Evolutionary conservation across 1,140 invertebrate species (phyloP).

Genomic region (Drosophila orena): DNA sequence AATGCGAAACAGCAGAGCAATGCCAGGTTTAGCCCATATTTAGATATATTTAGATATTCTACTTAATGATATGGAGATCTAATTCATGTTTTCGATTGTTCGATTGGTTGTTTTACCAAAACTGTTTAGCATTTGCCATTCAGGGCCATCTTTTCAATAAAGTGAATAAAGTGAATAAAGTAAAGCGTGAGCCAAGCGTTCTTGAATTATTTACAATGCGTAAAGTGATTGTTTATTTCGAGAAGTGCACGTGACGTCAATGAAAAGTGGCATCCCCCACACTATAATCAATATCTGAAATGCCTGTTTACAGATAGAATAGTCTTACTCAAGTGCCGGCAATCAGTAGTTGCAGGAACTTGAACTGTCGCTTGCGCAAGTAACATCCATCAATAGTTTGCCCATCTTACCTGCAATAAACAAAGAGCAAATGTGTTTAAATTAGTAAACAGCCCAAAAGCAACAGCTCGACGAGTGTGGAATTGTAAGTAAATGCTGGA

Average conservation of each 20-base stretch:
- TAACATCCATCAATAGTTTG: background rate
- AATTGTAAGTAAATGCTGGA: slow-evolving; percentile 9
- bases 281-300: slow-evolving; percentile 7
- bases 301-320: slow-evolving; percentile 4
- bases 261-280: background rate
- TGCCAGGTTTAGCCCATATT: too few relatives aligned
- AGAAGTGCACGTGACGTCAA: slow-evolving; percentile 2
- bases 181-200: background rate
- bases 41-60: too few relatives aligned
- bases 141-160: background rate
- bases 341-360: slow-evolving; percentile 5
- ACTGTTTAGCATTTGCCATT: background rate
- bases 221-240: slow-evolving; percentile 1
- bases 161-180: too few relatives aligned
- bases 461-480: background rate
- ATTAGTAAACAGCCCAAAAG: slow-evolving; percentile 13
- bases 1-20: too few relatives aligned
- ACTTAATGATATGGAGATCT: too few relatives aligned
- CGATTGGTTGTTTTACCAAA: background rate
- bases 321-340: background rate
- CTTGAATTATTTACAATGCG: background rate
- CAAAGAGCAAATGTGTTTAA: slow-evolving; percentile 6
- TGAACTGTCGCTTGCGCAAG: slow-evolving; percentile 1
- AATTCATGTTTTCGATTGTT: too few relatives aligned
- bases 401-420: slow-evolving; percentile 35